Base-by-base conservation (phyloP, 1,140 invertebrate species). In the Chymomyza costata region DNA sequence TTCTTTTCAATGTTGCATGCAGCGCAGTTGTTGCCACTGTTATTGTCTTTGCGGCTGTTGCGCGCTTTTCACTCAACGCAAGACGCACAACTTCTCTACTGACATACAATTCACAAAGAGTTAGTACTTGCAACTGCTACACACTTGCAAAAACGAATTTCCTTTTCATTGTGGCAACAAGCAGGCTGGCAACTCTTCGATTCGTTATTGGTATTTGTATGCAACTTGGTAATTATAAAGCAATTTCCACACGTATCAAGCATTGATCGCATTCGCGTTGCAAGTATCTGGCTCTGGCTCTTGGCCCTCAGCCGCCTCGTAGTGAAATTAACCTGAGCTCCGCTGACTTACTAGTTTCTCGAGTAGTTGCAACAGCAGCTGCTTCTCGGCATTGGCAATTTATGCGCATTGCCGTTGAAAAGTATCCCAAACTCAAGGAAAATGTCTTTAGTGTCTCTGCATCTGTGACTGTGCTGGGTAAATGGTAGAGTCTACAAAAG, bases 191-290 rank as follows among this genome's bases (percentile, higher is more conserved):
- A n/a, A n/a, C n/a, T n/a, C n/a, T n/a, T n/a, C n/a, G n/a, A n/a
- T n/a, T n/a, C n/a, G n/a, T n/a, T n/a, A n/a, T n/a, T n/a, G n/a
- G n/a, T n/a, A n/a, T n/a, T n/a, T n/a, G n/a, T n/a, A n/a, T n/a
- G n/a, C n/a, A n/a, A n/a, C n/a, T 43, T 15, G 52, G 55, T 70
- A 80, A 80, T 80, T 80, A 80, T 68, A 80, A 68, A 61, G 55
- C 73, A 68, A 80, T 80, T 80, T 80, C 67, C 73, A 80, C 73
- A 80, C 73, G 63, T 68, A 80, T 80, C 60, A 64, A 73, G 61
- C 64, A 71, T 51, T 78, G 73, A 80, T 78, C 73, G 74, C 52
- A 76, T 78, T 57, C 40, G 35, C 35, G 15, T 17, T 38, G 10
- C 35, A 7, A 38, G 14, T 38, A 49, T 25, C 13, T 39, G 43